Percentiles rank a stretch among this genome's conserved stretches.
Evolutionary conservation across 1,140 invertebrate genomes (phyloP).

Genomic region (Nephotettix cincticeps): DNA sequence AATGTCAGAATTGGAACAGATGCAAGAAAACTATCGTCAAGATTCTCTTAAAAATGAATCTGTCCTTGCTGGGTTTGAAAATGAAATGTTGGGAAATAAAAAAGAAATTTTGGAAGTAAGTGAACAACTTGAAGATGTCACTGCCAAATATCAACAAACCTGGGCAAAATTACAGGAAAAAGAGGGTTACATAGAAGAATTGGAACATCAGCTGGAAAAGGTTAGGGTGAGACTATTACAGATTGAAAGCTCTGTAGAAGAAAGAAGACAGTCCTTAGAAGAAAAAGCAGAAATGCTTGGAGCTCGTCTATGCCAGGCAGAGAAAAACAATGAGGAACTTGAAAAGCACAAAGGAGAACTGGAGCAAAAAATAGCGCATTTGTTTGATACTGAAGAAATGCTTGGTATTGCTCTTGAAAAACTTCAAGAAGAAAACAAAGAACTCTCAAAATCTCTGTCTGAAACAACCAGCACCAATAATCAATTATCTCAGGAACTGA

Average conservation of each 20-base stretch:
- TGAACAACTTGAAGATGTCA: slow-evolving; percentile 33
- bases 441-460: slow-evolving; percentile 56
- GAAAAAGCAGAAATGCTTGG: slow-evolving; percentile 52
- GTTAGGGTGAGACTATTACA: slow-evolving; percentile 58
- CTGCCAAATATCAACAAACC: slow-evolving; percentile 28
- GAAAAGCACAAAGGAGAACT: slow-evolving; percentile 45
- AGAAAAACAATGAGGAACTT: slow-evolving; percentile 25
- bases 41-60: slow-evolving; percentile 30
- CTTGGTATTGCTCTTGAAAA: background rate
- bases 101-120: slow-evolving; percentile 34
- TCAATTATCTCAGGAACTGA: background rate
- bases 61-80: slow-evolving; percentile 30
- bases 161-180: slow-evolving; percentile 69
- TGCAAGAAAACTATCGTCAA: slow-evolving; percentile 31
- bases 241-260: slow-evolving; percentile 58
- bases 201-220: slow-evolving; percentile 64
- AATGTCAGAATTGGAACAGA: slow-evolving; percentile 26
- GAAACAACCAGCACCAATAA: slow-evolving; percentile 45
- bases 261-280: slow-evolving; percentile 54
- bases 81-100: slow-evolving; percentile 32
- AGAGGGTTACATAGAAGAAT: slow-evolving; percentile 67
- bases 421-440: slow-evolving; percentile 22
- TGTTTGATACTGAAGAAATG: slow-evolving; percentile 50
- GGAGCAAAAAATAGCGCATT: slow-evolving; percentile 53
- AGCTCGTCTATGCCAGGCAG: slow-evolving; percentile 29